Base-by-base conservation (phyloP, 2,113 vertebrate species). In the Phyllostomus discolor region DNA sequence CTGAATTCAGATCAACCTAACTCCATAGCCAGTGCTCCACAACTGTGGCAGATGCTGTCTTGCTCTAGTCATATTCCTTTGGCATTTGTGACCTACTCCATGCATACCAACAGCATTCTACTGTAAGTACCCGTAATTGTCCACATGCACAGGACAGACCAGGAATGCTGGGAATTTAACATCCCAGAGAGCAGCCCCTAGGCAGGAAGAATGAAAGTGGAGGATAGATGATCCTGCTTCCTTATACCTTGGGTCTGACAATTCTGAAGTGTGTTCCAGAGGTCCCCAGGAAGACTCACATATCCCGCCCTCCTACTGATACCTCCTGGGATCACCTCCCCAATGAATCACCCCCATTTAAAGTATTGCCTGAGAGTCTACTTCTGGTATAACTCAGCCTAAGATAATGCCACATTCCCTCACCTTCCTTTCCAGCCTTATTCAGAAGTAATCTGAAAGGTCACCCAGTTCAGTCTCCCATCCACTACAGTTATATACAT, bases 391-490 rank as follows among this genome's bases (percentile, higher is more conserved):
- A 95, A 91, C 10, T 12, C 15, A 73, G 31, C 54, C 57, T 54
- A 83, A 90, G 24, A 73, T 59, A 88, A 57, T 91, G 48, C 6
- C 50, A 88, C 62, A n/a, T 70, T 84, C 19, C 20, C 16, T 79
- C 17, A 19, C 19, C n/a, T 72, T 87, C 26, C 38, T 41, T 94
- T 90, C 17, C 35, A 92, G 16, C 41, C 14, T 91, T 90, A 52
- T 90, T 88, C 59, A 95, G 67, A 83, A 89, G 38, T 52, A 88
- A 91, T 69, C n/a, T 88, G 69, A 95, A 95, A 91, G 20, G 50
- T 91, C 38, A 94, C 6, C 48, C n/a, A 82, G 24, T 75, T 95
- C 26, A 46, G 4, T 69, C 48, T 80, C 31, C 9, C 19, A 91
- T 7, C 17, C 54, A 69, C 16, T 86, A 7, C 10, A 33, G 16